Evolutionary conservation across 2,113 vertebrate genomes (phyloP).

Genomic region (Leptodactylus fuscus): DNA sequence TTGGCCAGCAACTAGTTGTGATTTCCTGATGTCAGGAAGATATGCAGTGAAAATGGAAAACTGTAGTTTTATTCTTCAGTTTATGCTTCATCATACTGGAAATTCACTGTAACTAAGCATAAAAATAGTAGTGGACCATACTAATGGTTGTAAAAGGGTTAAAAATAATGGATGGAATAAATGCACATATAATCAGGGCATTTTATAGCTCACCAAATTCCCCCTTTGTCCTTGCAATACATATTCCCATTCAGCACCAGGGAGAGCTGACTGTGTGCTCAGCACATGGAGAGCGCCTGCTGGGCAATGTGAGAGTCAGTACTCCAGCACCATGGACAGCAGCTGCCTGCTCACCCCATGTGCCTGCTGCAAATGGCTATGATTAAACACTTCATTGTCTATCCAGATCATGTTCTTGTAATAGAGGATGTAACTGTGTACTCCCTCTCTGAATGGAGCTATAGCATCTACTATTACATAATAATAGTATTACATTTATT

Average conservation of each 20-base stretch:
- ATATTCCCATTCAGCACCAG: slow-evolving; percentile 18
- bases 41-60: too few species aligned
- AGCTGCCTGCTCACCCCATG: not conserved
- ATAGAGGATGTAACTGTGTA: not conserved
- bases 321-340: slow-evolving; percentile 14
- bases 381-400: slow-evolving; percentile 19
- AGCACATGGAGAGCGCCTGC: not conserved
- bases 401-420: slow-evolving; percentile 10
- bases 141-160: not conserved
- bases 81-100: not conserved
- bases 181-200: not conserved
- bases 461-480: not conserved
- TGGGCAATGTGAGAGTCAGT: not conserved
- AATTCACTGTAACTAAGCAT: not conserved
- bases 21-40: too few species aligned
- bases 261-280: not conserved
- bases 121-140: not conserved
- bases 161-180: too few species aligned
- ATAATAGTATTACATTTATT: not conserved
- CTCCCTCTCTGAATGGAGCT: not conserved
- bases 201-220: not conserved
- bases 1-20: too few species aligned
- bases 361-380: slow-evolving; percentile 10
- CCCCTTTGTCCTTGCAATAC: not conserved
- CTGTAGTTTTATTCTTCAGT: too few species aligned